These are phyloP conservation scores for Helarctos malayanus DNA, from an alignment of 2,797 vertebrate genomes.

Conservation along the genomic window DNA sequence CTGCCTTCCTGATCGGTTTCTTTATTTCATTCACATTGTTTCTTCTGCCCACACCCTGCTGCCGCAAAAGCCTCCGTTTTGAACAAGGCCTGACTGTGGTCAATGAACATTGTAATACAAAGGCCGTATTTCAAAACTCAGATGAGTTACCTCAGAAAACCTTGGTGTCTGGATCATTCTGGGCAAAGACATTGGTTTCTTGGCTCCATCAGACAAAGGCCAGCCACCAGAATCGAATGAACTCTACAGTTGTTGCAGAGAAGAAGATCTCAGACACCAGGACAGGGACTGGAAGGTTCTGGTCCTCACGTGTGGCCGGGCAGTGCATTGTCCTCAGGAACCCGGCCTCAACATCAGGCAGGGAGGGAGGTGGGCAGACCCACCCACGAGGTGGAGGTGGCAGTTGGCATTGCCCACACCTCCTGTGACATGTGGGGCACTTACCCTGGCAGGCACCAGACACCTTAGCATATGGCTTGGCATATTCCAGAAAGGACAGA, in stretches of 20 bases:
- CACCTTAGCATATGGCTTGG: background rate
- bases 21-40: background rate
- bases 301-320: fast-evolving
- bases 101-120: background rate
- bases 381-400: fast-evolving
- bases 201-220: background rate
- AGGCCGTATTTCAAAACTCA: background rate
- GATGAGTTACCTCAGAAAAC: background rate
- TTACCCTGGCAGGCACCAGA: background rate
- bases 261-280: fast-evolving
- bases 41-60: background rate
- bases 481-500: background rate
- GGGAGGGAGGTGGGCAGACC: no score
- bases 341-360: fast-evolving
- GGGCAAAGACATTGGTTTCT: background rate
- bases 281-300: background rate
- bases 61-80: background rate
- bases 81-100: background rate
- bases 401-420: fast-evolving
- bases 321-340: fast-evolving
- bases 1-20: background rate
- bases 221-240: background rate
- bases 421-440: fast-evolving
- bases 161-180: background rate
- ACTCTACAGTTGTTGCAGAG: background rate